Evolutionary conservation across 1,140 invertebrate genomes (phyloP).

Genomic region (Lasaia peninsularis): DNA sequence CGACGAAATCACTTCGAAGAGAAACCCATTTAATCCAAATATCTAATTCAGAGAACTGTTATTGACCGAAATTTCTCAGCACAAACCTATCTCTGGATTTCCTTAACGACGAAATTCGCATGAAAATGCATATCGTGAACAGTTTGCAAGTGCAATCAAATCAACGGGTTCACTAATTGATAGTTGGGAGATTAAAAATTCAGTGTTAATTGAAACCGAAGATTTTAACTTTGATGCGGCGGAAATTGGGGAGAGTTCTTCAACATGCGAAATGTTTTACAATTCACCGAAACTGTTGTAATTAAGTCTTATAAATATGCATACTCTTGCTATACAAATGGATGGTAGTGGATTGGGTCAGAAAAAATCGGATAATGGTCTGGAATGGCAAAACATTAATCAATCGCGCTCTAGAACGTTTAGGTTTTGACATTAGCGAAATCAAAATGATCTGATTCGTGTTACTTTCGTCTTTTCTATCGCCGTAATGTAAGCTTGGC

Average conservation of each 20-base stretch:
- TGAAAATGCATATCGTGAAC: conserved; percentile 45
- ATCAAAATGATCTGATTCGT: no score
- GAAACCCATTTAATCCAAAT: conserved; percentile 16
- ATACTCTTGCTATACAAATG: neutral
- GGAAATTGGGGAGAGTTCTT: conserved; percentile 3
- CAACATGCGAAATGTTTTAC: neutral
- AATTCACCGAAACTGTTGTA: neutral
- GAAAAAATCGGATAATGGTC: no score
- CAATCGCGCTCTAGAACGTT: no score
- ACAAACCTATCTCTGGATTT: conserved; percentile 16
- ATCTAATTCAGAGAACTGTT: conserved; percentile 17
- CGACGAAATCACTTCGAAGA: neutral
- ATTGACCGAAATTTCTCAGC: conserved; percentile 17
- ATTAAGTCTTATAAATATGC: neutral
- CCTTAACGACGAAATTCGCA: conserved; percentile 28
- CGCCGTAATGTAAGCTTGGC: no score
- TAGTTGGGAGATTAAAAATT: conserved; percentile 38
- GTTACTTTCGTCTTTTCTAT: no score
- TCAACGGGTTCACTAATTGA: conserved; percentile 38
- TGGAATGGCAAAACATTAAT: no score
- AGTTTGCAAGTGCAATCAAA: conserved; percentile 41
- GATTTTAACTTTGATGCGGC: conserved; percentile 9
- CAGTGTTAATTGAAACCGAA: conserved; percentile 14
- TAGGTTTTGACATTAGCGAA: no score
- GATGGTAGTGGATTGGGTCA: neutral